A percentile compares a stretch with the other conserved stretches of the same genome.
Evolutionary conservation across 2,888 invertebrate species (phyloP).

Genomic region (Uropetala carovei): DNA sequence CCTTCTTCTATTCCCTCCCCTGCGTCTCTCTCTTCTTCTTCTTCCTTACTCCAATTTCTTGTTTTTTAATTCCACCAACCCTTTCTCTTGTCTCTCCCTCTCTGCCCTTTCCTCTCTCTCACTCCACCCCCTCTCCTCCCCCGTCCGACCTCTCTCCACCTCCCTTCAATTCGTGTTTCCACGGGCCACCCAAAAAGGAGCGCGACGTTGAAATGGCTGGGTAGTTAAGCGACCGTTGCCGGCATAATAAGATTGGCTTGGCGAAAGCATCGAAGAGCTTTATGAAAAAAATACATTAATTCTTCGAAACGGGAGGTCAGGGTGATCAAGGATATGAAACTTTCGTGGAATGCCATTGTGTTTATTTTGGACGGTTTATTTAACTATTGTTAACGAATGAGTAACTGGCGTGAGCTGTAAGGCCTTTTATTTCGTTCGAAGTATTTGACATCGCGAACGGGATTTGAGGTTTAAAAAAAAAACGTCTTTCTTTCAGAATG

Average conservation of each 20-base stretch:
- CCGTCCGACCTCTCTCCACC: neutral
- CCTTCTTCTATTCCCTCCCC: neutral
- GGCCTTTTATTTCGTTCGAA: neutral
- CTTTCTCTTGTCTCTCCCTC: neutral
- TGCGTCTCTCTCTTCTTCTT: neutral
- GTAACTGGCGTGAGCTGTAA: neutral
- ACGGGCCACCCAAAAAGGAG: slow-evolving; percentile 18
- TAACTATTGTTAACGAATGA: neutral
- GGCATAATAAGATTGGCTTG: neutral
- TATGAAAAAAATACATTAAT: neutral
- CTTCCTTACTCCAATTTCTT: no score
- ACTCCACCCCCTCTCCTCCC: neutral
- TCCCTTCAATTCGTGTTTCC: neutral
- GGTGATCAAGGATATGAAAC: neutral
- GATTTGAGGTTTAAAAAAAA: neutral
- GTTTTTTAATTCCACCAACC: no score
- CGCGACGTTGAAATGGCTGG: neutral
- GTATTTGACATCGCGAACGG: neutral
- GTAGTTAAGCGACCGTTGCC: neutral
- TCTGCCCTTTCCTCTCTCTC: neutral
- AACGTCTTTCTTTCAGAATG: neutral
- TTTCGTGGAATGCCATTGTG: slow-evolving; percentile 12
- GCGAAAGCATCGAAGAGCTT: neutral
- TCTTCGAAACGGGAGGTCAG: slow-evolving; percentile 3
- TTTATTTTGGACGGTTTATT: neutral